Conservation (phyloP, 2,797 vertebrate species). For the Danio kyathit region DNA sequence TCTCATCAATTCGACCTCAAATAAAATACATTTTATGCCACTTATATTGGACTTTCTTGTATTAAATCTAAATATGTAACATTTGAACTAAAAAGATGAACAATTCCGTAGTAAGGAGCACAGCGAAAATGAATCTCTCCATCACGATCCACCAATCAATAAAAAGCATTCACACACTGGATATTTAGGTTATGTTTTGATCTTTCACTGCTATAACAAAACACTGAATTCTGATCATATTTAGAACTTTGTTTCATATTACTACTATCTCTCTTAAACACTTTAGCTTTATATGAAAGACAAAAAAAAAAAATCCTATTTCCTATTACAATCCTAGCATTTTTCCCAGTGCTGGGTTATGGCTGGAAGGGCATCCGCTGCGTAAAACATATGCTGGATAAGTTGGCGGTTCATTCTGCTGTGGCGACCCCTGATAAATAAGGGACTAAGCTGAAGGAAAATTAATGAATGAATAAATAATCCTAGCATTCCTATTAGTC, state of each 20-base stretch:
- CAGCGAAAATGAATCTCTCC: neutral
- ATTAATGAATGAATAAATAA: conserved; percentile 1
- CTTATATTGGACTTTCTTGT: conserved; percentile 1
- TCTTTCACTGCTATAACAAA: neutral
- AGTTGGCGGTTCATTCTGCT: too few species aligned
- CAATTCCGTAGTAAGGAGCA: conserved; percentile 1
- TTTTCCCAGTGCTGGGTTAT: too few species aligned
- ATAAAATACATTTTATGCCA: conserved; percentile 14
- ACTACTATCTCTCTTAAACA: neutral
- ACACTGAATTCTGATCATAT: neutral
- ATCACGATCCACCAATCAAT: neutral
- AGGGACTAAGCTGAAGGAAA: too few species aligned
- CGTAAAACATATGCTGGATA: too few species aligned
- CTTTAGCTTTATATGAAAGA: conserved; percentile 33
- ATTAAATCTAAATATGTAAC: conserved; percentile 21
- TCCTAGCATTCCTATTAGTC: conserved; percentile 28
- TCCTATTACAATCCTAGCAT: too few species aligned
- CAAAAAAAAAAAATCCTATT: too few species aligned
- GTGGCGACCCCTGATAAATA: too few species aligned
- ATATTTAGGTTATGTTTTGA: neutral
- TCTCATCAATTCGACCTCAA: conserved; percentile 33
- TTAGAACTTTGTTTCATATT: neutral
- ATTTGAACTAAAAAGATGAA: conserved; percentile 13
- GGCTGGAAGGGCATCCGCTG: too few species aligned
- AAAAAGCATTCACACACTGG: neutral